phyloP scores from a whole-genome alignment of 2,888 invertebrate species.

The Tipula unca region DNA sequence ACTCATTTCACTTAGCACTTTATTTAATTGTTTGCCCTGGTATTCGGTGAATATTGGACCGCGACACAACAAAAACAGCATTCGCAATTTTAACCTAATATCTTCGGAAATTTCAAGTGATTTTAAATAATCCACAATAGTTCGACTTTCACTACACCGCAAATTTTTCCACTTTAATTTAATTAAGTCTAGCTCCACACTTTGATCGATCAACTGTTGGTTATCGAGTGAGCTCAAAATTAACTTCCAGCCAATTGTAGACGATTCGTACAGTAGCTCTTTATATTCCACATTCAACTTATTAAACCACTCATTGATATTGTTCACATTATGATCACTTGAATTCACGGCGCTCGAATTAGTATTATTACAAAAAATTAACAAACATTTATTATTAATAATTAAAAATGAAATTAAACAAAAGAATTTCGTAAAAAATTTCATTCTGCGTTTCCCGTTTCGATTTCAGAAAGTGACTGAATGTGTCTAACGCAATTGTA shows the following conservation, averaged over 20 bases:
- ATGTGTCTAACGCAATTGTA: background rate
- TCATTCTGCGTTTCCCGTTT: background rate
- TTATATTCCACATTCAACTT: slow-evolving; percentile 27
- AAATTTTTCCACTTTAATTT: slow-evolving; percentile 37
- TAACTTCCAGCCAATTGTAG: slow-evolving; percentile 29
- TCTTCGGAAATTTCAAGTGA: slow-evolving; percentile 27
- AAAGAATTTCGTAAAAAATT: background rate
- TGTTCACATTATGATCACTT: background rate
- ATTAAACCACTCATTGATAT: slow-evolving; percentile 28
- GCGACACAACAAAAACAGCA: slow-evolving; percentile 52
- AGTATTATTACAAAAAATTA: background rate
- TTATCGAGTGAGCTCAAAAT: slow-evolving; percentile 25
- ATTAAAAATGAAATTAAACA: background rate
- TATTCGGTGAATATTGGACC: slow-evolving; percentile 50
- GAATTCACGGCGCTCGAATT: background rate
- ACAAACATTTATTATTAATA: background rate
- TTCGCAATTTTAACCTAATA: slow-evolving; percentile 38
- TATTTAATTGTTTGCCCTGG: slow-evolving; percentile 45
- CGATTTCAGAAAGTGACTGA: background rate
- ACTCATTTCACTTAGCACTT: slow-evolving; percentile 47
- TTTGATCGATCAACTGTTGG: slow-evolving; percentile 25
- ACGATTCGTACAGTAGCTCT: slow-evolving; percentile 27
- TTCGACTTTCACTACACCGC: slow-evolving; percentile 31
- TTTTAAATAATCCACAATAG: slow-evolving; percentile 16
- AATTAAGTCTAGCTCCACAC: slow-evolving; percentile 28